These are phyloP conservation scores for Coccyzus lansbergi DNA, from an alignment of 2,797 vertebrate genomes.

Conservation along the genomic window DNA sequence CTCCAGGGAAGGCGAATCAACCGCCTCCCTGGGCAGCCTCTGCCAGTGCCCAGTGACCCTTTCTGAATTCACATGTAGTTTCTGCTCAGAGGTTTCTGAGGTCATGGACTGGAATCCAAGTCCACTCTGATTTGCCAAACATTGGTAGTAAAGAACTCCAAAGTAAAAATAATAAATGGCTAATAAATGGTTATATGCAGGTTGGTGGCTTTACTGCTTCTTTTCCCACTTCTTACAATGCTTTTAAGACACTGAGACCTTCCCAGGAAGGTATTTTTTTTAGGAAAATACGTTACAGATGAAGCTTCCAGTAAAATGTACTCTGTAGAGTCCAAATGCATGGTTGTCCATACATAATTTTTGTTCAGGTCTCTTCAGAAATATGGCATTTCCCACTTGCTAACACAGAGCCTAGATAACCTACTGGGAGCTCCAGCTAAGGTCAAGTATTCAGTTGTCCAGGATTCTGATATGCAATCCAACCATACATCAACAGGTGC, in stretches of 20 bases:
- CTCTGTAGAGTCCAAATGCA: not conserved
- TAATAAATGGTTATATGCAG: not conserved
- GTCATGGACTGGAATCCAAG: not conserved
- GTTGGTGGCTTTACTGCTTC: not conserved
- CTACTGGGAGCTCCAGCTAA: not conserved
- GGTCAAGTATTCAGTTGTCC: not conserved
- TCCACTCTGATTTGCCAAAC: not conserved
- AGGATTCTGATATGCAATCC: not conserved
- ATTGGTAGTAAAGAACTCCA: not conserved
- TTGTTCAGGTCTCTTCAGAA: not conserved
- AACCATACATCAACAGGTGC: not conserved
- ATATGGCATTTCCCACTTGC: not conserved
- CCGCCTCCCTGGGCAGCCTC: no score
- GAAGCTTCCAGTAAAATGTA: not conserved
- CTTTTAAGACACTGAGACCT: not conserved
- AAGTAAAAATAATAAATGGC: not conserved
- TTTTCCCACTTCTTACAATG: not conserved
- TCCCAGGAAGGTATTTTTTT: not conserved
- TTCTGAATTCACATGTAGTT: not conserved
- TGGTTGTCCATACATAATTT: not conserved
- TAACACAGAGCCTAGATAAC: not conserved
- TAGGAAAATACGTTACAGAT: not conserved
- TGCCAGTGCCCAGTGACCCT: no score
- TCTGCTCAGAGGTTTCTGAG: not conserved
- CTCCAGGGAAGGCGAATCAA: no score